phyloP scores from a whole-genome alignment of 2,888 invertebrate species.

The Caenorhabditis drosophilae region DNA sequence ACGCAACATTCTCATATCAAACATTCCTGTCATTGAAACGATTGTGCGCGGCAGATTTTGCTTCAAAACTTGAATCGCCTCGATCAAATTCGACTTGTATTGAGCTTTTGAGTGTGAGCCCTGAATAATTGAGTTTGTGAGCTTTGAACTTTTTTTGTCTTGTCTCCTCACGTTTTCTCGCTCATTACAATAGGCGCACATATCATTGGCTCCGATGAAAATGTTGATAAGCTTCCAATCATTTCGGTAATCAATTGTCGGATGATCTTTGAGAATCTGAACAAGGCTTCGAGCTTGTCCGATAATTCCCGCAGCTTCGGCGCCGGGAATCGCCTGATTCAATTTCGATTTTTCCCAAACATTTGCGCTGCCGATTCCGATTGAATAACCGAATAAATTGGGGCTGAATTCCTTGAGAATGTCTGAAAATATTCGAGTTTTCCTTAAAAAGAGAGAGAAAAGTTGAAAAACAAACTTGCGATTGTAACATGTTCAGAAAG shows the following conservation, averaged over 20 bases:
- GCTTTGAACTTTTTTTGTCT: not conserved
- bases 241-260: conserved; percentile 42
- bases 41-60: conserved; percentile 57
- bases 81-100: conserved; percentile 47
- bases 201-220: conserved; percentile 64
- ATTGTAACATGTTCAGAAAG: conserved; percentile 56
- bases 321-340: conserved; percentile 58
- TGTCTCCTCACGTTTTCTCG: conserved; percentile 19
- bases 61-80: conserved; percentile 51
- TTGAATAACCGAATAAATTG: conserved; percentile 73
- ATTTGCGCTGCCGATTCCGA: conserved; percentile 51
- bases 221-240: conserved; percentile 65
- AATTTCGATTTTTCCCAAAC: conserved; percentile 57
- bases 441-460: not conserved
- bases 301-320: conserved; percentile 45
- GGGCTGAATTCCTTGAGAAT: conserved; percentile 80
- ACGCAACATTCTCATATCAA: conserved; percentile 57
- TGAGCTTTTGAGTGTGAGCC: conserved; percentile 31
- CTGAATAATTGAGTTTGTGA: conserved; percentile 13
- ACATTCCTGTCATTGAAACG: conserved; percentile 58
- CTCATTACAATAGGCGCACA: conserved; percentile 55
- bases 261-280: conserved; percentile 43
- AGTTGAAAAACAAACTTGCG: conserved; percentile 38
- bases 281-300: conserved; percentile 54
- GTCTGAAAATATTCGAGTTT: conserved; percentile 67